Conservation (phyloP, 2,797 vertebrate genomes). For the Coendou prehensilis region DNA sequence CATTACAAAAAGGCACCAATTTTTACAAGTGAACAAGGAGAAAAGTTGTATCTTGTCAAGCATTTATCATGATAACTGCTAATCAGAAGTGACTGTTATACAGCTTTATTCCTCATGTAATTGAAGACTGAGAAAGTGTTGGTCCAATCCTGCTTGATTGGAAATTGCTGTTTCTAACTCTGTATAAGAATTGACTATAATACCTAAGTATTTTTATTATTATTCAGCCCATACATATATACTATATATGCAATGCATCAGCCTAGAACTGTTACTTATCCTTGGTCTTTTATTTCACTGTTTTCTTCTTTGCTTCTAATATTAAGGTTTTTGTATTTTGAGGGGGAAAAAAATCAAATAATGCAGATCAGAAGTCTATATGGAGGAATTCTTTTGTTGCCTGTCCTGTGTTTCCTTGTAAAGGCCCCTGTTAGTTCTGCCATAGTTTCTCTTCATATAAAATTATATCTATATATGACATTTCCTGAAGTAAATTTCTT, state of each 20-base stretch:
- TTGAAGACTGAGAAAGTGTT: constrained; percentile 79
- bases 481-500: constrained; percentile 83
- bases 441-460: constrained; percentile 73
- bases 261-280: constrained; percentile 73
- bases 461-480: constrained; percentile 75
- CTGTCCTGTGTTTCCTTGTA: constrained; percentile 77
- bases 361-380: constrained; percentile 76
- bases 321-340: constrained; percentile 81
- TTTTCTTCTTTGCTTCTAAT: constrained; percentile 73
- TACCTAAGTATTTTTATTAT: constrained; percentile 84
- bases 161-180: constrained; percentile 79
- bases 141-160: constrained; percentile 68
- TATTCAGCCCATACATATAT: constrained; percentile 72
- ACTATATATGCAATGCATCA: constrained; percentile 71
- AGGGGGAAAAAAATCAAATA: constrained; percentile 47
- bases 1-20: constrained; percentile 98
- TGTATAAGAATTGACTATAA: constrained; percentile 74
- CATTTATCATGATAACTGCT: constrained; percentile 91
- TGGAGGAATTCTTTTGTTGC: constrained; percentile 68
- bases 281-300: constrained; percentile 72
- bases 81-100: constrained; percentile 73
- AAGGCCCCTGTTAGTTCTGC: constrained; percentile 59
- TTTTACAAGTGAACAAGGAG: constrained; percentile 97
- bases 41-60: constrained; percentile 97
- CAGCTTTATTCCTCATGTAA: constrained; percentile 75